Base-by-base conservation (phyloP, 1,140 invertebrate species). In the Melitaea cinxia region DNA sequence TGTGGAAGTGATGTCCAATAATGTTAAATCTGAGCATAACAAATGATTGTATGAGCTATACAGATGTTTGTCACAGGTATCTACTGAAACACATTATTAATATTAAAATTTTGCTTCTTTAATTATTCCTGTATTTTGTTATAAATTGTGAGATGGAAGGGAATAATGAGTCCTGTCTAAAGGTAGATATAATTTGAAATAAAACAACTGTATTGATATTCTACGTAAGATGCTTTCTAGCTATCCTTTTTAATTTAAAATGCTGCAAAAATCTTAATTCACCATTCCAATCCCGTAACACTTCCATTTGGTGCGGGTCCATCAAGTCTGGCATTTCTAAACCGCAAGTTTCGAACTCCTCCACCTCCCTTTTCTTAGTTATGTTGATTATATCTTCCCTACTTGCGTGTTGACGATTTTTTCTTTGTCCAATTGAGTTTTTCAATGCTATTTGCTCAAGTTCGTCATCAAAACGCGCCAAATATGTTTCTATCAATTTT, bases 361-460 rank as follows among this genome's bases (percentile, higher is more conserved):
- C 92, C 9, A 58, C 82, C 75, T 96, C 95, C 54, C 91, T 91
- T 72, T 95, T 92, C 65, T 94, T 92, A 0, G 94, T 95, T 72
- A 96, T 94, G 62, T 93, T 94, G 21, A 96, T 94, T 12, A 94
- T 91, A 91, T 95, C 94, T 86, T 95, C 93, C 67, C 96, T 92
- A 72, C 93, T 95, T 0, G 94, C 94, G 83, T 96, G 95, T 74
- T 96, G 95, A 19, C 94, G 91, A 75, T 93, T 94, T 81, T 94
- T 95, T 69, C 94, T 92, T 26, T 92, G 91, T 12, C 95, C 94
- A 35, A 96, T 93, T 0, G 94, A 95, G 74, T 95, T 94, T 78
- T 96, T 96, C 2, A 96, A 85, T 17, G 86, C 78, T 73, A 97
- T 96, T 84, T 96, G 95, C 70, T 94, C 93, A 26, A 96, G 80